Conservation (phyloP, 2,797 vertebrate species). For the Melanogrammus aeglefinus region DNA sequence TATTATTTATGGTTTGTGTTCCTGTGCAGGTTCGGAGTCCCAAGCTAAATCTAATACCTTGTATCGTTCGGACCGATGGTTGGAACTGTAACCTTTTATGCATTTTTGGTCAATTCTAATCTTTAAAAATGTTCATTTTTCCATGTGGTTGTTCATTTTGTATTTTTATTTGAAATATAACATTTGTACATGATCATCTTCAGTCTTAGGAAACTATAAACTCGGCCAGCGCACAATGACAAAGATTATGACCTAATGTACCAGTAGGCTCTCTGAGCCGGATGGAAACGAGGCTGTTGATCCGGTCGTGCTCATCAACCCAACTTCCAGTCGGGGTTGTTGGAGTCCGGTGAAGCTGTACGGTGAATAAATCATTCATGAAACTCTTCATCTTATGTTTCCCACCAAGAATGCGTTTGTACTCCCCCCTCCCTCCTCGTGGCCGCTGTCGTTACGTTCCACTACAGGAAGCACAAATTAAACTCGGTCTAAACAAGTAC, state of each 20-base stretch:
- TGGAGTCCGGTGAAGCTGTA: neutral
- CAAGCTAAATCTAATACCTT: neutral
- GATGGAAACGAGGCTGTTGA: neutral
- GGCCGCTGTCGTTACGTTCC: neutral
- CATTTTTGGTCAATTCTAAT: neutral
- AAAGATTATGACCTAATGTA: neutral
- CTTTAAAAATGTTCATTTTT: neutral
- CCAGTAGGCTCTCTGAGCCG: neutral
- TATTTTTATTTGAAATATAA: conserved; percentile 4
- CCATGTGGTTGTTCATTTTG: conserved; percentile 3
- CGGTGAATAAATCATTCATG: conserved; percentile 25
- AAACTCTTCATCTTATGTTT: neutral
- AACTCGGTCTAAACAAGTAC: neutral
- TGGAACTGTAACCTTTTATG: neutral
- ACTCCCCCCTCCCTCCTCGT: neutral
- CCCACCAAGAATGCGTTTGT: neutral
- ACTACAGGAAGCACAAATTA: neutral
- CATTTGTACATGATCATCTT: neutral
- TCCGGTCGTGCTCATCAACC: neutral
- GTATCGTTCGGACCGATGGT: neutral
- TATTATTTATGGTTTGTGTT: conserved; percentile 3
- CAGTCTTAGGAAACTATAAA: neutral
- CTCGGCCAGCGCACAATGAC: neutral
- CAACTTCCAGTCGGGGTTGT: neutral
- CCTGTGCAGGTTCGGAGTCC: neutral